Evolutionary conservation across 2,113 vertebrate genomes (phyloP).

Genomic region (Benitochromis conjunctus): DNA sequence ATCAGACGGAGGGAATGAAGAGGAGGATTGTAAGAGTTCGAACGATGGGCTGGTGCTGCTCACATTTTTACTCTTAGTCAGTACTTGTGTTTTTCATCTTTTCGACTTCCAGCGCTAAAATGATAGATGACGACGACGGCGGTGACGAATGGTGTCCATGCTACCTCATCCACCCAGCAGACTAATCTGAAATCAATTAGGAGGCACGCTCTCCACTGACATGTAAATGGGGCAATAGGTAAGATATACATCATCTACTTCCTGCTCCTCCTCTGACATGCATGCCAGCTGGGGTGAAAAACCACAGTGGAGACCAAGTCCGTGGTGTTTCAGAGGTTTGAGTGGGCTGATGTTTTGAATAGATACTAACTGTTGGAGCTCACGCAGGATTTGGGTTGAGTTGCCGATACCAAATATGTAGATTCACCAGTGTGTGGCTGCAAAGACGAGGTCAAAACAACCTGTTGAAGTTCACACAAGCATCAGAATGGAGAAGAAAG

Average conservation of each 20-base stretch:
- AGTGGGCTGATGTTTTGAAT: not conserved
- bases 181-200: constrained; percentile 41
- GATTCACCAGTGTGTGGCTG: not conserved
- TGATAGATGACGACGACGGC: constrained; percentile 3
- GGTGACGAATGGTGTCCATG: constrained; percentile 18
- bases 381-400: not conserved
- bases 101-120: not conserved
- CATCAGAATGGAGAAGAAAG: not conserved
- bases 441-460: not conserved
- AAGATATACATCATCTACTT: constrained; percentile 13
- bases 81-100: not conserved
- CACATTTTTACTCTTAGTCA: not conserved
- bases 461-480: not conserved
- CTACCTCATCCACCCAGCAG: not conserved
- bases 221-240: constrained; percentile 40
- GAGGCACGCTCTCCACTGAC: not conserved
- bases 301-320: not conserved
- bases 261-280: not conserved
- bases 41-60: not conserved
- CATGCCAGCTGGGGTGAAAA: not conserved
- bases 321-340: not conserved
- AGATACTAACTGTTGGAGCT: not conserved
- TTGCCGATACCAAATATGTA: too few relatives aligned
- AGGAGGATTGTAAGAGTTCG: not conserved
- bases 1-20: not conserved